A percentile compares a stretch with the other conserved stretches of the same genome.
Evolutionary conservation across 2,797 vertebrate species (phyloP).

Genomic region (Schizothorax lantsangensis): DNA sequence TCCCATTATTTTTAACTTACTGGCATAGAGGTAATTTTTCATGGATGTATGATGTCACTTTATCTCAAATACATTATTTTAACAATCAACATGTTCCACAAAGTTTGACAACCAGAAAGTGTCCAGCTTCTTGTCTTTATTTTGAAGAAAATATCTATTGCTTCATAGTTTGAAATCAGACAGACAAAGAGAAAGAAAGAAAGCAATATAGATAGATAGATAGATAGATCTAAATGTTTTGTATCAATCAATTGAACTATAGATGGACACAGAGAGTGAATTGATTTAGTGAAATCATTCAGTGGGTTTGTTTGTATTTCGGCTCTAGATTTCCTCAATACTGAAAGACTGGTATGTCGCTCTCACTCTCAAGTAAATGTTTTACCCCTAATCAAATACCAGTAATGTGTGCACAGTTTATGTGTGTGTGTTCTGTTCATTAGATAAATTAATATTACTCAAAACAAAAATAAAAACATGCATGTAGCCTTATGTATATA

Average conservation of each 20-base stretch:
- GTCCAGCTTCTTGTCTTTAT: not conserved
- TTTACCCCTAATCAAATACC: slow-evolving; percentile 18
- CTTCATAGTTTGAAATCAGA: not conserved
- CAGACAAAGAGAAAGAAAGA: too few relatives aligned
- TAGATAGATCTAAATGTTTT: slow-evolving; percentile 12
- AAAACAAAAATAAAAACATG: not conserved
- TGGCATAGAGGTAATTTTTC: not conserved
- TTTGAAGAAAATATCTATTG: not conserved
- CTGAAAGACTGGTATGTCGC: not conserved
- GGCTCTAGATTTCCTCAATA: not conserved
- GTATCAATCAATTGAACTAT: not conserved
- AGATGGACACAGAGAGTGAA: not conserved
- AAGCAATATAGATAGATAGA: not conserved
- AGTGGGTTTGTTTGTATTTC: slow-evolving; percentile 15
- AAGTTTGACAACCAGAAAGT: not conserved
- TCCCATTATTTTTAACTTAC: not conserved
- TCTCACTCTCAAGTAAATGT: slow-evolving; percentile 17
- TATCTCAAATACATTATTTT: not conserved
- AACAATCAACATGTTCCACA: not conserved
- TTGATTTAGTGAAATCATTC: not conserved
- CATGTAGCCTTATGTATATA: not conserved
- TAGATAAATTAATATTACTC: not conserved
- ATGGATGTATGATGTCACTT: not conserved
- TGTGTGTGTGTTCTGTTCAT: not conserved
- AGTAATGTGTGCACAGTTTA: slow-evolving; percentile 4